Percentiles rank a stretch among this genome's conserved stretches.
Evolutionary conservation across 1,140 invertebrate genomes (phyloP).

Genomic region (Eurosta solidaginis): DNA sequence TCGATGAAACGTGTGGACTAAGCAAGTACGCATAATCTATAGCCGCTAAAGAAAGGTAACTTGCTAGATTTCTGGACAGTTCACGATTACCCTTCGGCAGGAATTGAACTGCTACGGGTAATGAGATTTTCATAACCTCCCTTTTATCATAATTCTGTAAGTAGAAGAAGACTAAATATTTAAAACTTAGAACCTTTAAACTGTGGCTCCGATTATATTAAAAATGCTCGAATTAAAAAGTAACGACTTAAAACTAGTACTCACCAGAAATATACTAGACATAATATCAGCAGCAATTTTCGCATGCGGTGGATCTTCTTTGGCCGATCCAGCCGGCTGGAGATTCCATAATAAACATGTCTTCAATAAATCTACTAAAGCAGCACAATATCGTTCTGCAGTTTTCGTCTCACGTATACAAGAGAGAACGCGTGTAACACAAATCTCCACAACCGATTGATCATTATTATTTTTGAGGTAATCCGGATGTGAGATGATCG

Average conservation of each 20-base stretch:
- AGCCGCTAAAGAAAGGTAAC: slow-evolving; percentile 89
- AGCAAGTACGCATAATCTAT: slow-evolving; percentile 86
- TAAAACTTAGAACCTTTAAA: neutral
- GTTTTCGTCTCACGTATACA: slow-evolving; percentile 88
- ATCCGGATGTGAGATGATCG: slow-evolving; percentile 78
- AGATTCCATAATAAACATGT: slow-evolving; percentile 87
- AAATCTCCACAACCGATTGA: slow-evolving; percentile 92
- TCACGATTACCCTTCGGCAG: slow-evolving; percentile 88
- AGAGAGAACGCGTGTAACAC: slow-evolving; percentile 84
- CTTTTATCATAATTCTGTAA: slow-evolving; percentile 80
- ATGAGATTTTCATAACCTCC: slow-evolving; percentile 83
- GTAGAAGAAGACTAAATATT: neutral
- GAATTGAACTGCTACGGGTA: slow-evolving; percentile 90
- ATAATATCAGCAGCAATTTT: slow-evolving; percentile 94
- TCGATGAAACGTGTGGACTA: slow-evolving; percentile 83
- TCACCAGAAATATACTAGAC: slow-evolving; percentile 90
- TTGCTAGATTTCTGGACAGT: slow-evolving; percentile 85
- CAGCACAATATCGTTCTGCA: slow-evolving; percentile 82
- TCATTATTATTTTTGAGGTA: slow-evolving; percentile 87
- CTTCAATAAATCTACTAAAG: slow-evolving; percentile 81
- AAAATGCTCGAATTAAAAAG: no score
- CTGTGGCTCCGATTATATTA: neutral
- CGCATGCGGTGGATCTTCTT: slow-evolving; percentile 91
- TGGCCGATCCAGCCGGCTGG: slow-evolving; percentile 71
- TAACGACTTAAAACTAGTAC: no score